A percentile compares a stretch with the other conserved stretches of the same genome.
These are phyloP conservation scores for Anoura caudifer DNA, from an alignment of 2,113 vertebrate species.

Conservation along the genomic window DNA sequence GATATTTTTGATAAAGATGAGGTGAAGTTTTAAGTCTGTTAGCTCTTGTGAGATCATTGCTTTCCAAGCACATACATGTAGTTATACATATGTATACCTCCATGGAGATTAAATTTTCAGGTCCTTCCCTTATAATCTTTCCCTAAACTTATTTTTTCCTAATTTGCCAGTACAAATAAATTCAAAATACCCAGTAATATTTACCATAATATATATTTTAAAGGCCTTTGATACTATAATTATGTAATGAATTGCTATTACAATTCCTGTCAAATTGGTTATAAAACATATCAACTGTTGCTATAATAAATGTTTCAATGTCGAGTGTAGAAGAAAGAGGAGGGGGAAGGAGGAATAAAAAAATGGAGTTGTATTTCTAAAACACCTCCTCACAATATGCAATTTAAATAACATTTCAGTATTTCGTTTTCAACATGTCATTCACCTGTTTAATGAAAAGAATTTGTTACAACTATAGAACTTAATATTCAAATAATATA, in stretches of 20 bases:
- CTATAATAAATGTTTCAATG: not conserved
- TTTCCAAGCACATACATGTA: not conserved
- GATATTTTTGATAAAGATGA: not conserved
- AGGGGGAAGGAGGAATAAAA: not conserved
- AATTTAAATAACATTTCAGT: constrained; percentile 10
- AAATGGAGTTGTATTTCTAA: not conserved
- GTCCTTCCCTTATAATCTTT: not conserved
- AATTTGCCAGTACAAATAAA: not conserved
- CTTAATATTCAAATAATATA: not conserved
- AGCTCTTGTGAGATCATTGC: not conserved
- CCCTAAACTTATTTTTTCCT: not conserved
- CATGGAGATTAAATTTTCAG: not conserved
- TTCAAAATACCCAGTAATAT: not conserved
- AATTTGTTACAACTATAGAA: not conserved
- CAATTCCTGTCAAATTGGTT: not conserved
- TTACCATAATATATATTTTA: not conserved
- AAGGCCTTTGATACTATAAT: not conserved
- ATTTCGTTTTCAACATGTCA: not conserved
- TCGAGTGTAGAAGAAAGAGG: not conserved
- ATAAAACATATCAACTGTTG: not conserved
- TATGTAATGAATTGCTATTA: not conserved
- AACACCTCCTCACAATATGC: not conserved
- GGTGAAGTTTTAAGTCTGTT: not conserved
- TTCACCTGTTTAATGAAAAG: not conserved
- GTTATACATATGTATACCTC: not conserved